Conservation (phyloP, 2,888 invertebrate species). For the Onchidella celtica region DNA sequence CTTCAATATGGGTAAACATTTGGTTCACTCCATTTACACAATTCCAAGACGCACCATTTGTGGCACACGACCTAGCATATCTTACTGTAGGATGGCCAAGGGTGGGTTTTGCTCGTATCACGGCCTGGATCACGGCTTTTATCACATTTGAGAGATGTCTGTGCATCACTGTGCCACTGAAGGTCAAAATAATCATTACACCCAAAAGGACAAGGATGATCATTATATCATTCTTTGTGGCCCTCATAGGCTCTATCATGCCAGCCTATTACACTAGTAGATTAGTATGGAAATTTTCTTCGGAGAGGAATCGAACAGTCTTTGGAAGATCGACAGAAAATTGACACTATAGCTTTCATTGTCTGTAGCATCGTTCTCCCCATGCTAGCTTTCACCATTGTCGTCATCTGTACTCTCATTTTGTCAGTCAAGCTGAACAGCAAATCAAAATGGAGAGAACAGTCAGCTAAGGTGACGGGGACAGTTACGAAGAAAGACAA, state of each 20-base stretch:
- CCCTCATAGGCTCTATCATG: not conserved
- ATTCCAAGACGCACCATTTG: not conserved
- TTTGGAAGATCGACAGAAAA: not conserved
- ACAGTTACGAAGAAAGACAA: not conserved
- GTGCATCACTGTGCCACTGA: not conserved
- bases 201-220: not conserved
- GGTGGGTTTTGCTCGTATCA: not conserved
- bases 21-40: not conserved
- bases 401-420: constrained; percentile 4
- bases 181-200: not conserved
- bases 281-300: not conserved
- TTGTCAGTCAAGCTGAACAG: not conserved
- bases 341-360: not conserved
- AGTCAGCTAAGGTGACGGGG: not conserved
- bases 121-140: not conserved
- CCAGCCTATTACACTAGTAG: constrained; percentile 9
- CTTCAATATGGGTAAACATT: not conserved
- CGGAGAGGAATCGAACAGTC: not conserved
- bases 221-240: not conserved
- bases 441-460: not conserved
- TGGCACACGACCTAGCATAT: not conserved
- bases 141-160: not conserved
- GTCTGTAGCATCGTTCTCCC: not conserved
- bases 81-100: not conserved
- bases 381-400: not conserved